These are phyloP conservation scores for Gopherus evgoodei DNA, from an alignment of 2,113 vertebrate genomes.

Conservation along the genomic window DNA sequence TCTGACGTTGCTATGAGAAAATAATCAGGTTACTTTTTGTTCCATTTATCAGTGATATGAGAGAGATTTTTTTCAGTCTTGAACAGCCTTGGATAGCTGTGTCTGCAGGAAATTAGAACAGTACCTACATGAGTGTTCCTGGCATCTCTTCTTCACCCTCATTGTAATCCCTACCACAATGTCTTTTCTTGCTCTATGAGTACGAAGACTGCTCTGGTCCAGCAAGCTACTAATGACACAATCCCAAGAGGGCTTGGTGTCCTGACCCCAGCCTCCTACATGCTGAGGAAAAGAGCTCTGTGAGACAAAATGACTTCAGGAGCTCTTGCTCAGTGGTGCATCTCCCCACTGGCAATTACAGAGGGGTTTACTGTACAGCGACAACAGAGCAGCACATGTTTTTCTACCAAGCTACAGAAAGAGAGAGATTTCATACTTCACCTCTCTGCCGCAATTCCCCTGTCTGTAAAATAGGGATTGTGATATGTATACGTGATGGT, in stretches of 20 bases:
- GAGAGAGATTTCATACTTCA: not conserved
- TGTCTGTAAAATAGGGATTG: not conserved
- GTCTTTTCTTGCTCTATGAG: rapidly evolving
- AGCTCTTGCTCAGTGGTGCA: not conserved
- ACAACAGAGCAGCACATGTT: not conserved
- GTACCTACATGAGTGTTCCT: rapidly evolving
- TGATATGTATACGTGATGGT: not conserved
- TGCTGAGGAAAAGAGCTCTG: not conserved
- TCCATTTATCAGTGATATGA: rapidly evolving
- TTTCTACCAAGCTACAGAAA: not conserved
- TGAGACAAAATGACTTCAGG: not conserved
- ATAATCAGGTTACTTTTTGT: not conserved
- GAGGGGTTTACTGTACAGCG: not conserved
- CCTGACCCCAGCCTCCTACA: rapidly evolving
- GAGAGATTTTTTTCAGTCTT: not conserved
- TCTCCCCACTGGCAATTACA: not conserved
- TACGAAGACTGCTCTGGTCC: not conserved
- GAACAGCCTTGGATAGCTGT: rapidly evolving
- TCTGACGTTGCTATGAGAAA: rapidly evolving
- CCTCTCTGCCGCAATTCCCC: not conserved
- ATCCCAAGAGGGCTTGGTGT: not conserved
- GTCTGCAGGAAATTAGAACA: rapidly evolving
- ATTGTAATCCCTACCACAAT: not conserved
- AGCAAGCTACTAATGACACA: not conserved
- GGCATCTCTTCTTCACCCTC: rapidly evolving